A percentile compares a stretch with the other conserved stretches of the same genome.
These are phyloP conservation scores for Eupithecia vulgata DNA, from an alignment of 2,888 invertebrate genomes.

Conservation along the genomic window DNA sequence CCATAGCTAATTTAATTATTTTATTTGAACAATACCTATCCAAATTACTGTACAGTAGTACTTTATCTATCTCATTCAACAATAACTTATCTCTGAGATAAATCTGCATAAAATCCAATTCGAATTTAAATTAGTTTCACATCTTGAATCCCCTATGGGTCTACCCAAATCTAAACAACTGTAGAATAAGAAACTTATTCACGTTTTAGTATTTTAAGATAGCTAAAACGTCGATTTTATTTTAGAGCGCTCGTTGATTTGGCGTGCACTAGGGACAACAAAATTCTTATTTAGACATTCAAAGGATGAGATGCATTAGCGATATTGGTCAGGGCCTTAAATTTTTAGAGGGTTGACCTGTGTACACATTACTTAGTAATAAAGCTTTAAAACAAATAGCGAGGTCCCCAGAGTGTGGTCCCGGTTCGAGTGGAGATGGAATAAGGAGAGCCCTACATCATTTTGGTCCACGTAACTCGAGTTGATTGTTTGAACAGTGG, in stretches of 20 bases:
- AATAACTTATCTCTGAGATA: conserved; percentile 7
- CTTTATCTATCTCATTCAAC: not conserved
- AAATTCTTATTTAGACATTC: conserved; percentile 42
- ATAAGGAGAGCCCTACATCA: conserved; percentile 76
- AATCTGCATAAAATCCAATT: conserved; percentile 21
- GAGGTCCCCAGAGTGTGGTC: conserved; percentile 60
- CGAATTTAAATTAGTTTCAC: conserved; percentile 22
- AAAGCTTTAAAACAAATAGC: conserved; percentile 84
- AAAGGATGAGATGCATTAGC: conserved; percentile 64
- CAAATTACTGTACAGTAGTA: not conserved
- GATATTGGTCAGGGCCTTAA: conserved; percentile 74
- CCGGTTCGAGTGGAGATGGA: conserved; percentile 67
- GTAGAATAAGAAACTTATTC: conserved; percentile 34
- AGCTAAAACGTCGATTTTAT: conserved; percentile 36
- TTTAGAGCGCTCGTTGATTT: conserved; percentile 29
- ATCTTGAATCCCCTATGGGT: conserved; percentile 29
- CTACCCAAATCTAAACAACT: conserved; percentile 23
- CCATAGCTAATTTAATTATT: not conserved
- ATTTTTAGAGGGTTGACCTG: conserved; percentile 83
- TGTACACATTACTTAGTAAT: conserved; percentile 84
- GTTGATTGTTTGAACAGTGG: conserved; percentile 81
- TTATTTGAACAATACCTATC: not conserved
- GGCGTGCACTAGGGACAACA: conserved; percentile 35
- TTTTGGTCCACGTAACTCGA: conserved; percentile 74
- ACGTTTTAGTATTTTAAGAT: conserved; percentile 31